Percentiles rank a stretch among this genome's conserved stretches.
These are phyloP conservation scores for Parotia lawesii DNA, from an alignment of 2,113 vertebrate genomes.

Conservation along the genomic window DNA sequence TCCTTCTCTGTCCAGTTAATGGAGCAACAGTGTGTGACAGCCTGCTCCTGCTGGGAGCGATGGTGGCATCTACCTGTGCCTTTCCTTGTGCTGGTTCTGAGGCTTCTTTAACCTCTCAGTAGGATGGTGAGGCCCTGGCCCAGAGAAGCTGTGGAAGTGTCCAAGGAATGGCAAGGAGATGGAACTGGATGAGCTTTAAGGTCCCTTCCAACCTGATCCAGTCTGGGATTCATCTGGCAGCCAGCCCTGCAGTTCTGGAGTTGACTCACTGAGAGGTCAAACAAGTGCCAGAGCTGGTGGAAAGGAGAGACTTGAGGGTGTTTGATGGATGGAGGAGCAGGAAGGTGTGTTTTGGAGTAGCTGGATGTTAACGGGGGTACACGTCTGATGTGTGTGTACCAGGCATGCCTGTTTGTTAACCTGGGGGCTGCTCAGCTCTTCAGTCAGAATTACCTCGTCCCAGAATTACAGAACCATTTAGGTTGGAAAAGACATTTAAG, in stretches of 20 bases:
- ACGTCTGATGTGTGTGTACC: neutral
- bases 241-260: neutral
- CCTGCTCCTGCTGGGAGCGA: neutral
- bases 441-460: neutral
- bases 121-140: neutral
- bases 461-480: neutral
- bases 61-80: neutral
- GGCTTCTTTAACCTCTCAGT: neutral
- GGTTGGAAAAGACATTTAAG: neutral
- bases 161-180: neutral
- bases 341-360: neutral
- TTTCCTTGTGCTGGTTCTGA: neutral
- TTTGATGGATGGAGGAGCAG: neutral
- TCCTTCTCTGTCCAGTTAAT: neutral
- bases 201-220: neutral
- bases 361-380: neutral
- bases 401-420: neutral
- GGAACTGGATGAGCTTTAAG: neutral
- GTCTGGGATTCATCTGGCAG: neutral
- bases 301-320: neutral
- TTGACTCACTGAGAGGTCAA: neutral
- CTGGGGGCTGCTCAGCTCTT: neutral
- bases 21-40: neutral
- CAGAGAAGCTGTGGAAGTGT: neutral
- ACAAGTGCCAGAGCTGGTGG: neutral